phyloP scores from a whole-genome alignment of 2,113 vertebrate genomes.

The Tinamus guttatus region DNA sequence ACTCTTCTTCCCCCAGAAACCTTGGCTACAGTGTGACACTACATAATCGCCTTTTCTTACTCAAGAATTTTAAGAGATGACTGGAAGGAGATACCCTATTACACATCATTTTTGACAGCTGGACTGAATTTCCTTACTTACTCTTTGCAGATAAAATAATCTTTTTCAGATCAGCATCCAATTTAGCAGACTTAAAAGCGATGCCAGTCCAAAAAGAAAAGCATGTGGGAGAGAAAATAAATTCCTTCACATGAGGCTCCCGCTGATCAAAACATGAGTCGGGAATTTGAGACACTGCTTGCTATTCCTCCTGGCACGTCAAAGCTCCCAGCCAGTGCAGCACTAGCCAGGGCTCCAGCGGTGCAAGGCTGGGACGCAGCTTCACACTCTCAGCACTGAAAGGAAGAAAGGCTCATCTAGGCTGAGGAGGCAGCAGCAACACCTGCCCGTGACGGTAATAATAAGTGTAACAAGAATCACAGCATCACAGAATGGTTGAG shows the following conservation, averaged over 20 bases:
- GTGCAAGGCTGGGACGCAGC: not conserved
- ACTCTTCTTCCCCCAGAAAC: not conserved
- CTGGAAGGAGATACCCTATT: not conserved
- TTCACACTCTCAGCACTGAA: not conserved
- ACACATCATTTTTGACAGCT: not conserved
- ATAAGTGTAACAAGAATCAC: no score
- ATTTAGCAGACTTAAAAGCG: not conserved
- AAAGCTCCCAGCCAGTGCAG: not conserved
- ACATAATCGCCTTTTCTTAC: not conserved
- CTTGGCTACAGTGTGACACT: not conserved
- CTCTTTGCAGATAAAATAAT: not conserved
- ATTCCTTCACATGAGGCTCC: not conserved
- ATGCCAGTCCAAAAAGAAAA: not conserved
- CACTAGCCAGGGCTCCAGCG: not conserved
- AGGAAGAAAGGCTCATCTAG: not conserved
- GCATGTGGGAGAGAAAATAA: not conserved
- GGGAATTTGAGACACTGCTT: not conserved
- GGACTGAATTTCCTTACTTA: not conserved
- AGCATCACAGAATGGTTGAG: no score
- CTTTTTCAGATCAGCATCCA: not conserved
- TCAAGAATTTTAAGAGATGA: not conserved
- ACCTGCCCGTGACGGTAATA: not conserved
- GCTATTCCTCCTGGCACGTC: not conserved
- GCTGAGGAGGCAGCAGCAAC: not conserved
- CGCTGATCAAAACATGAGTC: not conserved